A percentile compares a stretch with the other conserved stretches of the same genome.
Evolutionary conservation across 2,888 invertebrate genomes (phyloP).

Genomic region (Lucinisca nassula): DNA sequence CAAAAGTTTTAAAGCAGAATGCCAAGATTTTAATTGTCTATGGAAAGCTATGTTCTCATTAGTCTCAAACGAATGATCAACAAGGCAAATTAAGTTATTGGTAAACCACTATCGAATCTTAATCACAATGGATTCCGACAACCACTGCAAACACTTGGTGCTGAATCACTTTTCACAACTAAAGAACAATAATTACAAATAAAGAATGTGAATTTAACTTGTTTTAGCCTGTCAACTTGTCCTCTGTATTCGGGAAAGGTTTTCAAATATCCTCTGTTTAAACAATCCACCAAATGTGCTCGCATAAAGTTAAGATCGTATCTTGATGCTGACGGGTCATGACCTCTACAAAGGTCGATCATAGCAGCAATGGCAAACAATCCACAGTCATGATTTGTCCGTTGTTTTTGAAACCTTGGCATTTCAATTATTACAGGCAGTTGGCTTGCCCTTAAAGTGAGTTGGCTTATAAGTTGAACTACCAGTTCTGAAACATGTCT

Average conservation of each 20-base stretch:
- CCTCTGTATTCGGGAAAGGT: slow-evolving; percentile 50
- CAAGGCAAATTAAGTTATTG: too few relatives aligned
- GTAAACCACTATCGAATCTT: too few relatives aligned
- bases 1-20: too few relatives aligned
- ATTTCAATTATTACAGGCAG: slow-evolving; percentile 37
- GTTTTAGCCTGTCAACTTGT: not conserved
- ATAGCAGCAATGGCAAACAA: slow-evolving; percentile 71
- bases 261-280: slow-evolving; percentile 18
- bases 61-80: too few relatives aligned
- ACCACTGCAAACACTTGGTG: not conserved
- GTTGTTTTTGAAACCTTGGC: slow-evolving; percentile 67
- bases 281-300: slow-evolving; percentile 50
- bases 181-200: not conserved
- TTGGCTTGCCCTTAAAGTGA: not conserved
- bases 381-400: slow-evolving; percentile 65
- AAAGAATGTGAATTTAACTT: not conserved
- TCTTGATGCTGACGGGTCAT: slow-evolving; percentile 61
- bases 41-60: too few relatives aligned
- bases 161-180: not conserved
- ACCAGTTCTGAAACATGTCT: not conserved
- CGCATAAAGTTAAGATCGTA: slow-evolving; percentile 59
- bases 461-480: not conserved
- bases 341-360: slow-evolving; percentile 53
- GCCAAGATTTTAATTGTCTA: too few relatives aligned
- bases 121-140: not conserved